phyloP scores from a whole-genome alignment of 2,888 invertebrate genomes.

The Cephus pygmeus region DNA sequence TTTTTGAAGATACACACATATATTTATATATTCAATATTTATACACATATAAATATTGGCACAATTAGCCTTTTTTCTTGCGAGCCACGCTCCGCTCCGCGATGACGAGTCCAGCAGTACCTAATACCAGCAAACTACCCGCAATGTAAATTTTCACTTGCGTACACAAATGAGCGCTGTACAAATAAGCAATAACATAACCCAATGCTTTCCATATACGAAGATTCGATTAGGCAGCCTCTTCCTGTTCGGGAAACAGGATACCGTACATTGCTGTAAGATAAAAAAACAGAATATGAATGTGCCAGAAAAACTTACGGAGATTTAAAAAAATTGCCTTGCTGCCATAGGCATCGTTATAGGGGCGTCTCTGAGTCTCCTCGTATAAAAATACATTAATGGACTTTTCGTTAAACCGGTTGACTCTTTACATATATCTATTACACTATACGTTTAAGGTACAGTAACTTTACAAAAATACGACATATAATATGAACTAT shows the following conservation, averaged over 20 bases:
- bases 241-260: constrained; percentile 73
- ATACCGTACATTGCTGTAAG: constrained; percentile 72
- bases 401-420: background rate
- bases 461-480: background rate
- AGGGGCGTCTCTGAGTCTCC: background rate
- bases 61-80: constrained; percentile 27
- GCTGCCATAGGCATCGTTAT: background rate
- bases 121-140: constrained; percentile 63
- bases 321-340: background rate
- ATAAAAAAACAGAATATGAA: background rate
- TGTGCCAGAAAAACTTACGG: background rate
- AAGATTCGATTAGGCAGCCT: constrained; percentile 78
- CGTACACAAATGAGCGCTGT: constrained; percentile 69
- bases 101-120: constrained; percentile 69
- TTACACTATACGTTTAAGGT: background rate
- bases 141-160: constrained; percentile 69
- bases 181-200: constrained; percentile 73
- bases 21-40: too few relatives aligned
- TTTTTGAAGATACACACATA: too few relatives aligned
- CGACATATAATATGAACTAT: background rate
- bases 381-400: background rate
- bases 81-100: constrained; percentile 63
- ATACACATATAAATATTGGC: background rate
- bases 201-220: constrained; percentile 77
- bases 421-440: background rate